phyloP scores from a whole-genome alignment of 1,140 invertebrate species.

The Octopus sinensis region DNA sequence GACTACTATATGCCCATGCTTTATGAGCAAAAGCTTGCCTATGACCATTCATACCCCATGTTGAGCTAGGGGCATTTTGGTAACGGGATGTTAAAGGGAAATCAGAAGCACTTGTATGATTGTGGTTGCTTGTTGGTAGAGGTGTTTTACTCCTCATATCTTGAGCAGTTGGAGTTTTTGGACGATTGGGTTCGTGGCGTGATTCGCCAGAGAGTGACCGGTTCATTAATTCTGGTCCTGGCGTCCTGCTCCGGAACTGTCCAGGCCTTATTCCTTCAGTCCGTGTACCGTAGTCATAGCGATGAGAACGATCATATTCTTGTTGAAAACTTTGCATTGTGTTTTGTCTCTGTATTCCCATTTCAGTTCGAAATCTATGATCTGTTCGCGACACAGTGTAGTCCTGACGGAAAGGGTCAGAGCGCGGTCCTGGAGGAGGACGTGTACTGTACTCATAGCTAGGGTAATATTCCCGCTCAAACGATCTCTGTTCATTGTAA shows the following conservation, averaged over 20 bases:
- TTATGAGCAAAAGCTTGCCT: conserved; percentile 16
- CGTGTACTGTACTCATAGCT: conserved; percentile 30
- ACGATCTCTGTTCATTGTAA: conserved; percentile 6
- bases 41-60: conserved; percentile 27
- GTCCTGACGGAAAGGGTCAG: conserved; percentile 33
- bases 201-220: conserved; percentile 33
- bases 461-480: conserved; percentile 16
- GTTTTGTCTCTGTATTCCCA: conserved; percentile 5
- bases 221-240: conserved; percentile 54
- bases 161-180: conserved; percentile 54
- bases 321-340: conserved; percentile 34
- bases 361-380: conserved; percentile 26
- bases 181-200: conserved; percentile 37
- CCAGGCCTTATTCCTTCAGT: conserved; percentile 40
- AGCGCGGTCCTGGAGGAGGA: conserved; percentile 42
- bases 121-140: conserved; percentile 29
- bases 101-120: conserved; percentile 30
- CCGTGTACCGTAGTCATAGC: conserved; percentile 25
- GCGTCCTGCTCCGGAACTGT: conserved; percentile 53
- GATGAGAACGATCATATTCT: conserved; percentile 33
- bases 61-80: conserved; percentile 22
- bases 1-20: conserved; percentile 2
- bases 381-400: conserved; percentile 21
- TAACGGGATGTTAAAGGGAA: conserved; percentile 29
- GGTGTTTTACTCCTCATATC: conserved; percentile 51